phyloP scores from a whole-genome alignment of 2,113 vertebrate species.

The Passer domesticus region DNA sequence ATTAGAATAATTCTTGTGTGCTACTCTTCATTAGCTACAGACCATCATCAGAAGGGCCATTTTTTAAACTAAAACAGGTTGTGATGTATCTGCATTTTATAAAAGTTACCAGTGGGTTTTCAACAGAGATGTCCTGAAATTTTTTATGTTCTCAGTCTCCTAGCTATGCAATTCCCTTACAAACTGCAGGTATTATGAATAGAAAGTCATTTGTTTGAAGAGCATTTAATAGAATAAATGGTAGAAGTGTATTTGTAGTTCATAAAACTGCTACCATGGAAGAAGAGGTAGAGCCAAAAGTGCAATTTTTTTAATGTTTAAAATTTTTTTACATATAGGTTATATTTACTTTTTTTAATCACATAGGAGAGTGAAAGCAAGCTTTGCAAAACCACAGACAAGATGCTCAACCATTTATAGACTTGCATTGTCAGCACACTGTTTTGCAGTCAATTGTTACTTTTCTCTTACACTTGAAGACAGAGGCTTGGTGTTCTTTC shows the following conservation, averaged over 20 bases:
- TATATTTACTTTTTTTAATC: not conserved
- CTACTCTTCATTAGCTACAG: not conserved
- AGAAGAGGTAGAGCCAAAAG: not conserved
- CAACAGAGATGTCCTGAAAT: not conserved
- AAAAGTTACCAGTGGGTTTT: not conserved
- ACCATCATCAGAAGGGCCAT: not conserved
- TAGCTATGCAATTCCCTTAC: not conserved
- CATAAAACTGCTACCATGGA: not conserved
- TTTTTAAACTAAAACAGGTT: not conserved
- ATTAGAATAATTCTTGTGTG: not conserved
- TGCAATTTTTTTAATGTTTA: not conserved
- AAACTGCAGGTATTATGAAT: not conserved
- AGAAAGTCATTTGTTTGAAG: not conserved
- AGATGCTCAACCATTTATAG: not conserved
- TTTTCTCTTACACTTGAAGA: not conserved
- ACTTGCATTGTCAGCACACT: not conserved
- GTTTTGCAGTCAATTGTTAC: not conserved
- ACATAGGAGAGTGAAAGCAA: not conserved
- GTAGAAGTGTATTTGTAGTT: not conserved
- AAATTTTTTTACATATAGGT: not conserved
- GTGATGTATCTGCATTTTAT: not conserved
- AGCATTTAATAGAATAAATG: not conserved
- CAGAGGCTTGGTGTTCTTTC: not conserved
- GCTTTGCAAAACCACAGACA: not conserved
- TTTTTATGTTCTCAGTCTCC: not conserved